Evolutionary conservation across 2,797 vertebrate genomes (phyloP), one percentile per base, ranked within the genome.

Genomic region (Characodon lateralis): DNA sequence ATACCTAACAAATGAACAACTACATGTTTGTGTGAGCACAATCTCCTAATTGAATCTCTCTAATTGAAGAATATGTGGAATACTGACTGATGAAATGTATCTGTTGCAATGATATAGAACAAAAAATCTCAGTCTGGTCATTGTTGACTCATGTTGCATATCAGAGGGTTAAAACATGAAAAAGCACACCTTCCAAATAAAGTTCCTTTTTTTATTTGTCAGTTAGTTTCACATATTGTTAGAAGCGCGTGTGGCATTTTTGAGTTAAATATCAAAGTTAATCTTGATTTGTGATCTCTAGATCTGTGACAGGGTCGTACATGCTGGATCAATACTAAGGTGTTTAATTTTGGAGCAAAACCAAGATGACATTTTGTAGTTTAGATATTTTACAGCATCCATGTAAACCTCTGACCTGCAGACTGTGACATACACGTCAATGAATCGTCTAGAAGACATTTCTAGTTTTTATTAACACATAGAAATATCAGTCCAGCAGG

Each of bases 401-500:
- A 65, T 16, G 61, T 14, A 70, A 51, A 16, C n/a, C 39, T 72
- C 43, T 77, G 78, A 46, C 55, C 68, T 28, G 65, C 55, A 66
- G 43, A 48, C 18, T 2, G 1, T 70, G 56, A 72, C 73, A 71
- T 2, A 28, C 26, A 76, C 55, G 35, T 71, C 50, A 78, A 79
- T 61, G 22, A 43, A 31, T 72, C 13, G 35, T 72, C 65, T 51
- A 68, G 58, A 58, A 81, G 77, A 74, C 46, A 72, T 79, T 88
- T 89, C 56, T 81, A 24, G 85, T 71, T 90, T 91, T 89, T 78
- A 35, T 72, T 77, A 85, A 86, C 73, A 83, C 53, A 3, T 56
- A 70, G 59, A 74, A 80, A 83, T 74, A 76, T 81, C 65, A 61
- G 48, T 84, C 83, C 75, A 80, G 72, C 16, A 10, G n/a, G 72